These are phyloP conservation scores for Rotaria magnacalcarata DNA, from an alignment of 2,888 invertebrate genomes.

Conservation along the genomic window DNA sequence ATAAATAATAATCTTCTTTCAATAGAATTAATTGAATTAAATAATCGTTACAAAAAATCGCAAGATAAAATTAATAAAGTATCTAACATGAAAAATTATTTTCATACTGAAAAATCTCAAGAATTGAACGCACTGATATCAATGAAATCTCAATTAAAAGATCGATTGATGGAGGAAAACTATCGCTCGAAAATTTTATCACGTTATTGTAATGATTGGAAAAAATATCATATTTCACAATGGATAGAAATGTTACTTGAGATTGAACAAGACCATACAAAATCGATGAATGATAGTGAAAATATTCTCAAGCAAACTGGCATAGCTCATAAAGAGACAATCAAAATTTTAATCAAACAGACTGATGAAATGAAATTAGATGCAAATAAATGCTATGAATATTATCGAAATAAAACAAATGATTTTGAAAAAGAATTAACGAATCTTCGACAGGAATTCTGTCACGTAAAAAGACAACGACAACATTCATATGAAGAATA, in stretches of 20 bases:
- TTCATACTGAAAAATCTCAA: not conserved
- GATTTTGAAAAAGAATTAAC: conserved; percentile 9
- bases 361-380: not conserved
- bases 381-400: not conserved
- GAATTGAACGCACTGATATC: not conserved
- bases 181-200: not conserved
- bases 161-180: not conserved
- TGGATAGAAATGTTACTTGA: not conserved
- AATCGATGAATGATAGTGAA: not conserved
- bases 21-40: not conserved
- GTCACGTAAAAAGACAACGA: not conserved
- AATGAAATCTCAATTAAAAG: not conserved
- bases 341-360: not conserved
- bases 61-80: not conserved
- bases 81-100: not conserved
- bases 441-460: not conserved
- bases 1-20: not conserved
- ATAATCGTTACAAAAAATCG: not conserved
- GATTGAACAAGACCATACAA: not conserved
- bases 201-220: not conserved
- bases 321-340: not conserved
- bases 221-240: not conserved
- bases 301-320: not conserved
- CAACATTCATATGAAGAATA: not conserved
- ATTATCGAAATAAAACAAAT: conserved; percentile 8